A percentile compares a stretch with the other conserved stretches of the same genome.
Evolutionary conservation across 2,888 invertebrate genomes (phyloP).

Genomic region (Tachina grossa): DNA sequence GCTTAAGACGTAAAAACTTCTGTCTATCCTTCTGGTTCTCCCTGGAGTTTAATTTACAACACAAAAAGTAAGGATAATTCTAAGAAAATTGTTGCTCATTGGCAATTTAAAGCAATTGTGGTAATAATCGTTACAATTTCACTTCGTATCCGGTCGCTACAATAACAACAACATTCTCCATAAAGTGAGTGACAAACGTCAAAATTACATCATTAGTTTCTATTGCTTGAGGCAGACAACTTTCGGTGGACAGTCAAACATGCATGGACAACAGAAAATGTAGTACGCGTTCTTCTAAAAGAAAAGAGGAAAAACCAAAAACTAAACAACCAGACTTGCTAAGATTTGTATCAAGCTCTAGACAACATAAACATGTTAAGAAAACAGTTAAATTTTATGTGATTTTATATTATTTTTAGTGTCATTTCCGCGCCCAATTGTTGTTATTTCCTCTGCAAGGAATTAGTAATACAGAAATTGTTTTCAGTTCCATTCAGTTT

Average conservation of each 20-base stretch:
- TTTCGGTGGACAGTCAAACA: conserved; percentile 1
- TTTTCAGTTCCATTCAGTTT: background rate
- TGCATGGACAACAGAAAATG: conserved; percentile 52
- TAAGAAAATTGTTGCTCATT: conserved; percentile 33
- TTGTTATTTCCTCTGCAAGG: conserved; percentile 74
- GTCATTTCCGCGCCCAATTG: conserved; percentile 79
- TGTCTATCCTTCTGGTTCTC: conserved; percentile 19
- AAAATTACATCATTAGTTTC: conserved; percentile 65
- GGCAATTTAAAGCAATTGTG: conserved; percentile 67
- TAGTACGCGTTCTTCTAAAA: conserved; percentile 32
- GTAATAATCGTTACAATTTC: conserved; percentile 72
- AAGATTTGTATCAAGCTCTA: conserved; percentile 64
- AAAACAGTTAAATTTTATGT: conserved; percentile 57
- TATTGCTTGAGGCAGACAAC: background rate
- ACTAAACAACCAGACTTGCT: conserved; percentile 19
- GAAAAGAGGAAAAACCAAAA: background rate
- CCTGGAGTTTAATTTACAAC: conserved; percentile 55
- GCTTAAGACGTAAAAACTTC: conserved; percentile 52
- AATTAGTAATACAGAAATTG: conserved; percentile 33
- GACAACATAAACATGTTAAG: conserved; percentile 53
- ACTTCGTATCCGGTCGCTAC: conserved; percentile 65
- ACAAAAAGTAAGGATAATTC: conserved; percentile 4
- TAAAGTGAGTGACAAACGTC: conserved; percentile 62
- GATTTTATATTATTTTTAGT: conserved; percentile 76
- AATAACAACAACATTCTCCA: conserved; percentile 45